Evolutionary conservation across 2,113 vertebrate genomes (phyloP).

Genomic region (Colinus virginianus): DNA sequence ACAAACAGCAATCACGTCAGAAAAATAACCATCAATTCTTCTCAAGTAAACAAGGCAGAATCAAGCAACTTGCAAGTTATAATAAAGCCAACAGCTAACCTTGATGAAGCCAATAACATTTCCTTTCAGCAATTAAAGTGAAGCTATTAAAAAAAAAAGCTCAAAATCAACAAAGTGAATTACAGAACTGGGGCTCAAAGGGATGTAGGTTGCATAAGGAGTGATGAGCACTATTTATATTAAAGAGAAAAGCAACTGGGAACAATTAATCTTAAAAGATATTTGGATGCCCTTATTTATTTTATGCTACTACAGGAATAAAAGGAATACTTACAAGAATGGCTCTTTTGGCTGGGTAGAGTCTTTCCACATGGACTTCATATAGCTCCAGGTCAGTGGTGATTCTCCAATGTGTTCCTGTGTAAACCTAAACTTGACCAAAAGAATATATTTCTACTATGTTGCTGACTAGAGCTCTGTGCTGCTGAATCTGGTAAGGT

Average conservation of each 20-base stretch:
- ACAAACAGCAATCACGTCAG: not conserved
- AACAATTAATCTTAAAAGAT: not conserved
- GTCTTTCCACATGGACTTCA: not conserved
- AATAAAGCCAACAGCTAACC: not conserved
- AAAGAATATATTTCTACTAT: not conserved
- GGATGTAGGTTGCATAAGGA: not conserved
- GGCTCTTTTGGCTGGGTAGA: not conserved
- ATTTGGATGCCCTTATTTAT: not conserved
- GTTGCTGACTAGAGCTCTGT: not conserved
- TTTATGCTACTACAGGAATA: not conserved
- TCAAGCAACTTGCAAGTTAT: not conserved
- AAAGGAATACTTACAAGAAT: slow-evolving; percentile 5
- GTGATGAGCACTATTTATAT: not conserved
- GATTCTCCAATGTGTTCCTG: not conserved
- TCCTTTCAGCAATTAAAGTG: slow-evolving; percentile 14
- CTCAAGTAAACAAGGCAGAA: not conserved
- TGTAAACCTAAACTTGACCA: slow-evolving; percentile 1
- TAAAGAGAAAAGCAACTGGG: not conserved
- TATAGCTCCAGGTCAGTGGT: not conserved
- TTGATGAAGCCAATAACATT: not conserved
- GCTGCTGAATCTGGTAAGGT: not conserved
- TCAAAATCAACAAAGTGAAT: slow-evolving; percentile 20
- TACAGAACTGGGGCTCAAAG: not conserved
- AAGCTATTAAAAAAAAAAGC: slow-evolving; percentile 18
- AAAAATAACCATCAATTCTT: not conserved